phyloP scores from a whole-genome alignment of 1,140 invertebrate genomes.

The Acromyrmex heyeri region DNA sequence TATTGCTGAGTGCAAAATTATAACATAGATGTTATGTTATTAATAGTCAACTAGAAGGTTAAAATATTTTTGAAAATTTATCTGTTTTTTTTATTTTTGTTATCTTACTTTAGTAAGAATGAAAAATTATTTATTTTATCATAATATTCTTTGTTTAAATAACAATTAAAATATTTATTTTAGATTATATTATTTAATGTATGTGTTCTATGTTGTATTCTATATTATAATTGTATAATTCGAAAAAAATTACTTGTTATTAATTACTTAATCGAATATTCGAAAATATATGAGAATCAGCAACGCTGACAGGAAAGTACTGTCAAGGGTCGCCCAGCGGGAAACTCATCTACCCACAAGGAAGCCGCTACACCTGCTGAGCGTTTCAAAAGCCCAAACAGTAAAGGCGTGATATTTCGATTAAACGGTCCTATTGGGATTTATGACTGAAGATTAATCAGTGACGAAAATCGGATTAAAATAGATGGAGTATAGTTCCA shows the following conservation, averaged over 20 bases:
- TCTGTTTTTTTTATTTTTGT: not conserved
- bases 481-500: not conserved
- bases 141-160: not conserved
- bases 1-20: no score
- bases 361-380: slow-evolving; percentile 26
- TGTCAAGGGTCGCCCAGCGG: slow-evolving; percentile 25
- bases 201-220: not conserved
- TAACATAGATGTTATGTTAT: no score
- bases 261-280: not conserved
- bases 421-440: slow-evolving; percentile 33
- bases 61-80: not conserved
- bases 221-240: not conserved
- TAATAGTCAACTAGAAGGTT: not conserved
- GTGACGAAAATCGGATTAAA: slow-evolving; percentile 8
- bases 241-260: not conserved
- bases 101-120: not conserved
- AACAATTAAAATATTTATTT: not conserved
- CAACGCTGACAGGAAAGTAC: slow-evolving; percentile 1
- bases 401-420: slow-evolving; percentile 36
- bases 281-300: not conserved
- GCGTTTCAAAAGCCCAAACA: slow-evolving; percentile 35
- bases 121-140: not conserved
- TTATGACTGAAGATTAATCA: slow-evolving; percentile 30
- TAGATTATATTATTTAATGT: not conserved
- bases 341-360: slow-evolving; percentile 24